Percentiles rank a stretch among this genome's conserved stretches.
Evolutionary conservation across 2,797 vertebrate species (phyloP).

Genomic region (Rhynchonycteris naso): DNA sequence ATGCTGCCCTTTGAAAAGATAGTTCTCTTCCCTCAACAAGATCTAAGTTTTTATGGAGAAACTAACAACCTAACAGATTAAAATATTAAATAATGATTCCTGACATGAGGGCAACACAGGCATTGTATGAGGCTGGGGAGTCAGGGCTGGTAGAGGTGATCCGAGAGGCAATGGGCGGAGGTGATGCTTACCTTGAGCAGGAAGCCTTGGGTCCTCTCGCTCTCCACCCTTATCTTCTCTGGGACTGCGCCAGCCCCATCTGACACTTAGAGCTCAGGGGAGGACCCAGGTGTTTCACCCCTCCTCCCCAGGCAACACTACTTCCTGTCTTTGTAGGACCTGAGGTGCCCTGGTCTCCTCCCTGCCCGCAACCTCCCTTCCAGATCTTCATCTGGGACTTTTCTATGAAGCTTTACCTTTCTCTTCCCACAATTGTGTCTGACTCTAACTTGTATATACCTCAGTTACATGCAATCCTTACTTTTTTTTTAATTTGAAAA

Average conservation of each 20-base stretch:
- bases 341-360: not conserved
- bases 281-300: not conserved
- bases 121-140: not conserved
- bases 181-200: not conserved
- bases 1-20: not conserved
- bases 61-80: not conserved
- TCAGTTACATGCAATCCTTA: not conserved
- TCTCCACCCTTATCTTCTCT: not conserved
- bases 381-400: not conserved
- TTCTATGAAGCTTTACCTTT: not conserved
- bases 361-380: not conserved
- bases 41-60: slow-evolving; percentile 38
- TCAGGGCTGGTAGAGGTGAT: not conserved
- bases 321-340: not conserved
- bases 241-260: not conserved
- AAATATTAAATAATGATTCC: not conserved
- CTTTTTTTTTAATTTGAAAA: not conserved
- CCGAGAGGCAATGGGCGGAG: not conserved
- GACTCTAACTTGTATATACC: not conserved
- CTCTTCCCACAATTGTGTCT: not conserved
- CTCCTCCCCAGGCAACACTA: not conserved
- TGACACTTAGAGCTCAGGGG: not conserved
- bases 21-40: slow-evolving; percentile 41
- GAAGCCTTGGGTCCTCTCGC: not conserved
- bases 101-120: not conserved